Evolutionary conservation across 2,113 vertebrate genomes (phyloP), one percentile per base, ranked within the genome.

Genomic region (Ramphastos sulfuratus): DNA sequence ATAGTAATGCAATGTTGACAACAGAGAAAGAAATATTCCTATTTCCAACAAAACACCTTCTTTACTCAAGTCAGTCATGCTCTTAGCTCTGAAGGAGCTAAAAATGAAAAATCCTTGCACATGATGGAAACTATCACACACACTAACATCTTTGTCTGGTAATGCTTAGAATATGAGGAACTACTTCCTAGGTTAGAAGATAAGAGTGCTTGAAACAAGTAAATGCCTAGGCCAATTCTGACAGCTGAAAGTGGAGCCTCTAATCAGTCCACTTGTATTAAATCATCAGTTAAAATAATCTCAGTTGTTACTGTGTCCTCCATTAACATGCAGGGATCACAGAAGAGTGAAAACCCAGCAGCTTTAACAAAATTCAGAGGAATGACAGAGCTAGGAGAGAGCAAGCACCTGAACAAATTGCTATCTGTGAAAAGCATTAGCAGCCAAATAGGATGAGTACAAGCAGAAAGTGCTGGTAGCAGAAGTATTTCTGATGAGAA

Each of bases 21-120:
- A 31, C 28, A 61, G n/a, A 54, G 6, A 3, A 66, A 84, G 39
- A 19, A 80, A 24, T 63, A 81, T 5, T 13, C 31, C 23, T 48
- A 8, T 3, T 78, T 20, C 9, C 74, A 66, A 39, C 0, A n/a
- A 50, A 81, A 8, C 9, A 63, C 4, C 21, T 89, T 58, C 12
- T 86, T 86, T 52, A 50, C 13, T 70, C 21, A n/a, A 28, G 23
- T 33, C 15, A 78, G 8, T 37, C 25, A 4, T 56, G 5, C 33
- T 71, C 19, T n/a, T 56, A 35, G 1, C 1, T 50, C 52, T 82
- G n/a, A 8, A 82, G 23, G 9, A 85, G 39, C 0, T 0, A 31
- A 72, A 92, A 92, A 59, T 28, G 9, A 64, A 80, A 67, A 82
- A 44, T 30, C 7, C 18, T 85, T 6, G 3, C 13, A 18, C 5